These are phyloP conservation scores for Drosophila fungiperda DNA, from an alignment of 2,888 invertebrate genomes.

Conservation along the genomic window DNA sequence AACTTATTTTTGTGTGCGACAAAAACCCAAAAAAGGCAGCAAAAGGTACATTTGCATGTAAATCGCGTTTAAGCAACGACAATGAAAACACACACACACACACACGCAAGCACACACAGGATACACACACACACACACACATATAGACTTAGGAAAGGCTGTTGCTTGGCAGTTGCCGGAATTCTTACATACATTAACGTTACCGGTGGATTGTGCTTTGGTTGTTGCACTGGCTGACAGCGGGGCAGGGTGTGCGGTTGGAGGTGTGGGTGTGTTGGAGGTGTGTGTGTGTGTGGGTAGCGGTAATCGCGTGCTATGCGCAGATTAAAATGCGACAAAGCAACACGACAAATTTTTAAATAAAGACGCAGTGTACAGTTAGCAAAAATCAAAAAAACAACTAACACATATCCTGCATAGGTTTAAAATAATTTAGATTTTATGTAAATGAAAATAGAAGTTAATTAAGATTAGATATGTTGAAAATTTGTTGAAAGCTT, in stretches of 20 bases:
- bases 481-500: background rate
- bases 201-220: slow-evolving; percentile 35
- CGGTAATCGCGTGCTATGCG: slow-evolving; percentile 71
- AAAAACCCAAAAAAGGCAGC: slow-evolving; percentile 52
- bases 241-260: background rate
- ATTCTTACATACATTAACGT: slow-evolving; percentile 74
- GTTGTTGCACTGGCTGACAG: background rate
- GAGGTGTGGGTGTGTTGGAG: background rate
- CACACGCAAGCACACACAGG: slow-evolving; percentile 8
- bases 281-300: background rate
- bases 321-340: slow-evolving; percentile 77
- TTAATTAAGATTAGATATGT: background rate
- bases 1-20: slow-evolving; percentile 68
- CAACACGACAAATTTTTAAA: slow-evolving; percentile 76
- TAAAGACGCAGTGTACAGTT: slow-evolving; percentile 38
- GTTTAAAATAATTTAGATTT: background rate
- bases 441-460: background rate
- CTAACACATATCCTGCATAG: slow-evolving; percentile 26
- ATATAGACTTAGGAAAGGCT: slow-evolving; percentile 41
- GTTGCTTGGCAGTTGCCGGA: slow-evolving; percentile 72
- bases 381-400: background rate
- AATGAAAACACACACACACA: slow-evolving; percentile 45
- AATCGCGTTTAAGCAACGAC: slow-evolving; percentile 72
- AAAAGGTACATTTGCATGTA: slow-evolving; percentile 73
- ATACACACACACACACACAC: slow-evolving; percentile 3